Percentiles rank a stretch among this genome's conserved stretches.
phyloP scores from a whole-genome alignment of 2,113 vertebrate species.

The Merops nubicus region DNA sequence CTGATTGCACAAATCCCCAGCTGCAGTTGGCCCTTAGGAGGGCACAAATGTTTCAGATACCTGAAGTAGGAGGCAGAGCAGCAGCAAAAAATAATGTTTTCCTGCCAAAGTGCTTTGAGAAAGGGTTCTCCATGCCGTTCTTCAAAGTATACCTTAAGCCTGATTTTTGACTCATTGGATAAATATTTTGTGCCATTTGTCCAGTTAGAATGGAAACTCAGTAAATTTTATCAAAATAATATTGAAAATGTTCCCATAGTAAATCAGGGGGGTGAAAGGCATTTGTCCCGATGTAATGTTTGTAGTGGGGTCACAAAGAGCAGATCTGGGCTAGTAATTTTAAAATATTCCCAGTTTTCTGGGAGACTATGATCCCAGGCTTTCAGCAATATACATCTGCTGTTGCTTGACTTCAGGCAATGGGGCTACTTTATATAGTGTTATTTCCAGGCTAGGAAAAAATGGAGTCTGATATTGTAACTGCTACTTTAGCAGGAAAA shows the following conservation, averaged over 20 bases:
- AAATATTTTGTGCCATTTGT: not conserved
- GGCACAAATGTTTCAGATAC: not conserved
- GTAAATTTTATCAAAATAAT: not conserved
- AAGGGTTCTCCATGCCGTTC: not conserved
- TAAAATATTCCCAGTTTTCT: not conserved
- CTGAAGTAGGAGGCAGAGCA: not conserved
- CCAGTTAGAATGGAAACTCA: not conserved
- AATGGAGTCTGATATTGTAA: not conserved
- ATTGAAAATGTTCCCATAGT: not conserved
- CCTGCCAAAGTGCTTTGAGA: not conserved
- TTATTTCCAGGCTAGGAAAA: not conserved
- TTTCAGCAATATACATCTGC: not conserved
- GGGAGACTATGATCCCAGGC: not conserved
- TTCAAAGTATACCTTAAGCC: not conserved
- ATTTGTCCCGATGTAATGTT: not conserved
- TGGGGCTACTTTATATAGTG: not conserved
- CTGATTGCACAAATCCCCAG: not conserved
- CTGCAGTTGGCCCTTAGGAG: not conserved
- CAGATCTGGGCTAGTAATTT: not conserved
- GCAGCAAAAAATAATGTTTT: not conserved
- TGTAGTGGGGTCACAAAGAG: not conserved
- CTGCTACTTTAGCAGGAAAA: not conserved
- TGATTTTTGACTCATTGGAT: not conserved
- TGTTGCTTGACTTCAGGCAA: not conserved
- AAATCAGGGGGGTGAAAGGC: not conserved